Evolutionary conservation across 2,888 invertebrate species (phyloP).

Genomic region (Eucera pruinosa): DNA sequence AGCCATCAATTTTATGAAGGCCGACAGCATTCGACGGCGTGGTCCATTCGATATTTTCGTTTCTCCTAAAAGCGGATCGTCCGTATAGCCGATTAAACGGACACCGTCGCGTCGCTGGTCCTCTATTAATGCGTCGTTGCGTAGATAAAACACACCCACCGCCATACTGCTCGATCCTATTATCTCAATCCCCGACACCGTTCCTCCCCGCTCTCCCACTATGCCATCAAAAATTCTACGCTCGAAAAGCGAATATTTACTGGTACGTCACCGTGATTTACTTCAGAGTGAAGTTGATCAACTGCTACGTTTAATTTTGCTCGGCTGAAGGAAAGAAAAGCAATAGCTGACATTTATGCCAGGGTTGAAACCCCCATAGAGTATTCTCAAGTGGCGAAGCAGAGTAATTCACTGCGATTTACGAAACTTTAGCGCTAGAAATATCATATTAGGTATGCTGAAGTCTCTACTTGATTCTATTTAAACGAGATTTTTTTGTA

Average conservation of each 20-base stretch:
- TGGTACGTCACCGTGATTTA: background rate
- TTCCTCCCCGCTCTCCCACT: background rate
- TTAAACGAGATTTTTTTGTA: too few relatives aligned
- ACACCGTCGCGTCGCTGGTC: slow-evolving; percentile 30
- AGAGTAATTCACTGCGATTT: too few relatives aligned
- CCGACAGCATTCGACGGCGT: background rate
- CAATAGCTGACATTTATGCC: too few relatives aligned
- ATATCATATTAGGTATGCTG: too few relatives aligned
- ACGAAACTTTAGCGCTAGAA: too few relatives aligned
- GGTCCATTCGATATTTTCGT: slow-evolving; percentile 47
- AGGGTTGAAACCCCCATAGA: too few relatives aligned
- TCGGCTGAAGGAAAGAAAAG: too few relatives aligned
- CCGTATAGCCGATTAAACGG: slow-evolving; percentile 38
- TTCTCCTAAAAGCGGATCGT: slow-evolving; percentile 45
- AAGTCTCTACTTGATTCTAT: too few relatives aligned
- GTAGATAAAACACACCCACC: slow-evolving; percentile 41
- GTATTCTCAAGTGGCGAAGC: too few relatives aligned
- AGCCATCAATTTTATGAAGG: slow-evolving; percentile 26
- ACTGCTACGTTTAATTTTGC: too few relatives aligned
- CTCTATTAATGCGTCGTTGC: slow-evolving; percentile 49
- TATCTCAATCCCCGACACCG: slow-evolving; percentile 20
- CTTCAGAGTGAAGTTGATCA: too few relatives aligned
- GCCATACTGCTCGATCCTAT: slow-evolving; percentile 33
- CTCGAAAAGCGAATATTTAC: background rate
- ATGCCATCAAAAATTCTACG: background rate